Conservation (phyloP, 2,113 vertebrate genomes). For the Ranitomeya imitator region DNA sequence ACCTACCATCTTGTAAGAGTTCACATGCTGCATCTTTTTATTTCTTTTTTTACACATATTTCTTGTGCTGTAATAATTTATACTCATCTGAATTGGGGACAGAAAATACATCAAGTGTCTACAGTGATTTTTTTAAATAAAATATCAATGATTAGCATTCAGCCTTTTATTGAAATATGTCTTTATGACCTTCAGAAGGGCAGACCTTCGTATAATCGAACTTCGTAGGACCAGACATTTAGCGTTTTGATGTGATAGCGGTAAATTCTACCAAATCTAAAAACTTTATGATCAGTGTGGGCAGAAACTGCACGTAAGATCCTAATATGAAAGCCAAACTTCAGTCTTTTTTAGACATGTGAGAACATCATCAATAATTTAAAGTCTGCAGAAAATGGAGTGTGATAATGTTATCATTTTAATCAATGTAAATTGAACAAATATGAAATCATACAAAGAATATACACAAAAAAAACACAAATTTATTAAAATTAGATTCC, state of each 20-base stretch:
- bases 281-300: too few species aligned
- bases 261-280: too few species aligned
- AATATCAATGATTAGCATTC: background rate
- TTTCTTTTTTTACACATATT: background rate
- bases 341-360: too few species aligned
- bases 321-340: too few species aligned
- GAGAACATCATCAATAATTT: too few species aligned
- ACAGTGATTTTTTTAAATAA: background rate
- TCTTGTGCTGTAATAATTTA: background rate
- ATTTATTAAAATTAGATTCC: background rate
- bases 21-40: background rate
- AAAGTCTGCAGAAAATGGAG: background rate
- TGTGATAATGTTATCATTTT: background rate
- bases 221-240: too few species aligned
- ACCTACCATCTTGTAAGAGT: background rate
- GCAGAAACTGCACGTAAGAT: too few species aligned
- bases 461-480: background rate
- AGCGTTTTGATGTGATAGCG: too few species aligned
- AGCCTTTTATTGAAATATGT: background rate
- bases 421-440: background rate
- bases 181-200: background rate
- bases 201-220: too few species aligned
- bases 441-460: background rate
- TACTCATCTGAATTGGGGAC: background rate
- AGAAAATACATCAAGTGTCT: background rate